Percentiles rank a stretch among this genome's conserved stretches.
These are phyloP conservation scores for Baryphthengus martii DNA, from an alignment of 2,113 vertebrate genomes.

Conservation along the genomic window DNA sequence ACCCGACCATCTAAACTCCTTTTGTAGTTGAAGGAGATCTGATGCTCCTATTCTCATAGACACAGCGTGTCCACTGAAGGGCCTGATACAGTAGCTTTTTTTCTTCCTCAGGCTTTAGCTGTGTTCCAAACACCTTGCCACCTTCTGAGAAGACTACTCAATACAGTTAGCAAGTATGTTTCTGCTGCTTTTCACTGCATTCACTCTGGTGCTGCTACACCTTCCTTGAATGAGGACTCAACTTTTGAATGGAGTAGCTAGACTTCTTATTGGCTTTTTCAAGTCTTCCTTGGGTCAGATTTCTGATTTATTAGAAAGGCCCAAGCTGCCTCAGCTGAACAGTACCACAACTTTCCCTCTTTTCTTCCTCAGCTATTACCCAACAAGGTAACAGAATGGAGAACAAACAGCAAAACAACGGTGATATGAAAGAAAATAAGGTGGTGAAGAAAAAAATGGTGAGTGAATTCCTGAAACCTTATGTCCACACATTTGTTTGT, in stretches of 20 bases:
- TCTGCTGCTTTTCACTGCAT: not conserved
- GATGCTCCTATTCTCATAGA: not conserved
- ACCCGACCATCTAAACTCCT: not conserved
- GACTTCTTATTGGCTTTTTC: not conserved
- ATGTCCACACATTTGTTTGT: not conserved
- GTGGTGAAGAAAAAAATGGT: slow-evolving; percentile 42
- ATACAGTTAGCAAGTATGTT: not conserved
- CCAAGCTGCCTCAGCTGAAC: not conserved
- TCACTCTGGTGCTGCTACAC: not conserved
- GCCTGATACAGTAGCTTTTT: not conserved
- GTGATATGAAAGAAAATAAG: not conserved
- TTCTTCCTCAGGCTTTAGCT: not conserved
- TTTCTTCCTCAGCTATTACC: not conserved
- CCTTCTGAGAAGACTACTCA: not conserved
- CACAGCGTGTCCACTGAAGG: fast-evolving
- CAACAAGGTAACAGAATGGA: not conserved
- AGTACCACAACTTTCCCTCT: not conserved
- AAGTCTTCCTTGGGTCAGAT: not conserved
- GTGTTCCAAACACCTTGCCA: not conserved
- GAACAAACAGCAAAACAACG: not conserved
- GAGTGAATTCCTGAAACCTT: slow-evolving; percentile 14
- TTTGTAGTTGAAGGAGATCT: not conserved
- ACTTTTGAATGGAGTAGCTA: not conserved
- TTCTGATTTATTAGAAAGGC: not conserved
- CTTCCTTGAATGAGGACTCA: not conserved